These are phyloP conservation scores for Meriones unguiculatus DNA, from an alignment of 2,113 vertebrate species.

Conservation along the genomic window DNA sequence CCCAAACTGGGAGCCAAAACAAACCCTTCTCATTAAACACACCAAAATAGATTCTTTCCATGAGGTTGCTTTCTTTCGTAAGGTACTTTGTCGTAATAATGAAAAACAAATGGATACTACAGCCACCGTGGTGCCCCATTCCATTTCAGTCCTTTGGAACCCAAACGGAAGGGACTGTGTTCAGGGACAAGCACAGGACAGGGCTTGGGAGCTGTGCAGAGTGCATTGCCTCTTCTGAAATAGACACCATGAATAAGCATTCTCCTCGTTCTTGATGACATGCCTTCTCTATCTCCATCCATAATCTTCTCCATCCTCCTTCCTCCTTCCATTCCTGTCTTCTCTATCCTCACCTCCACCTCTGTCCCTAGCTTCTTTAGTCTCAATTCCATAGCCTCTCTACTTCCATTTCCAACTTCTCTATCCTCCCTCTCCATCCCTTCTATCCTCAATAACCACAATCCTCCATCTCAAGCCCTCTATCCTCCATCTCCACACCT, in stretches of 20 bases:
- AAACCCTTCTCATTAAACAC: too few species aligned
- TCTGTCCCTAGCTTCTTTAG: not conserved
- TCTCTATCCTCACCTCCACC: not conserved
- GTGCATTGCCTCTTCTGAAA: rapidly evolving
- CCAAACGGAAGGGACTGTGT: not conserved
- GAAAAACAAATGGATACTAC: not conserved
- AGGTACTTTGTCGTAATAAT: not conserved
- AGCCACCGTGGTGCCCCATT: not conserved
- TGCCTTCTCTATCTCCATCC: not conserved
- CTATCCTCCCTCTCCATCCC: too few species aligned
- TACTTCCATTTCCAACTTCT: not conserved
- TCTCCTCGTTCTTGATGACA: not conserved
- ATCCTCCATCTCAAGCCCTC: not conserved
- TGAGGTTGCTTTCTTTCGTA: too few species aligned
- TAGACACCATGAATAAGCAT: not conserved
- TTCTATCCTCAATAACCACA: too few species aligned
- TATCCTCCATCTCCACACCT: not conserved
- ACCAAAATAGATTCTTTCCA: not conserved
- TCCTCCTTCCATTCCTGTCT: not conserved
- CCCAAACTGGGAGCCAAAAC: not conserved
- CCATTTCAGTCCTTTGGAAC: not conserved
- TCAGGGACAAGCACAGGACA: rapidly evolving
- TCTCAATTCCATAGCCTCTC: not conserved
- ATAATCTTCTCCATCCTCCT: too few species aligned
- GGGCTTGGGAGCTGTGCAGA: not conserved